phyloP scores from a whole-genome alignment of 2,888 invertebrate species.

The Apamea sordens region DNA sequence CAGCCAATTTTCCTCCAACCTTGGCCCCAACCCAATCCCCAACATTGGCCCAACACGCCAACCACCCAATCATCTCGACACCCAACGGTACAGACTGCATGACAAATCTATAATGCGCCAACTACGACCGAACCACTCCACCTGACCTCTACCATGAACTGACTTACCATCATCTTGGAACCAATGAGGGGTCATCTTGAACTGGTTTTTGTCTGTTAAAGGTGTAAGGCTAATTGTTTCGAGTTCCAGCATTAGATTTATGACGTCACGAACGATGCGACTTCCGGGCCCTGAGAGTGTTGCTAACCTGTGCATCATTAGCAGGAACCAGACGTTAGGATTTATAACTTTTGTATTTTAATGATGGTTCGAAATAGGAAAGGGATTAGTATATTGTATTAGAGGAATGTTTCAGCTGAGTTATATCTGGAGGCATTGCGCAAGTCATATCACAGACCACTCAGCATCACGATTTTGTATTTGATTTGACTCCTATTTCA shows the following conservation, averaged over 20 bases:
- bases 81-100: slow-evolving; percentile 76
- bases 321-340: slow-evolving; percentile 34
- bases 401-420: background rate
- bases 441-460: background rate
- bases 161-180: slow-evolving; percentile 47
- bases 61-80: slow-evolving; percentile 70
- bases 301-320: slow-evolving; percentile 64
- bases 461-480: background rate
- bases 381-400: slow-evolving; percentile 3
- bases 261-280: slow-evolving; percentile 78
- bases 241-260: slow-evolving; percentile 78
- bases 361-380: slow-evolving; percentile 34
- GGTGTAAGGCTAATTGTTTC: slow-evolving; percentile 85
- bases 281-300: slow-evolving; percentile 70
- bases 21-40: slow-evolving; percentile 25
- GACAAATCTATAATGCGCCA: slow-evolving; percentile 83
- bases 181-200: slow-evolving; percentile 59
- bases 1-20: slow-evolving; percentile 7
- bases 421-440: background rate
- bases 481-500: no score
- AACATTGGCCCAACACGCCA: slow-evolving; percentile 50
- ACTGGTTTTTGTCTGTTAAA: slow-evolving; percentile 72
- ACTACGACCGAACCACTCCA: slow-evolving; percentile 70
- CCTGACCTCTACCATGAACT: slow-evolving; percentile 60
- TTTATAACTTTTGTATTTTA: slow-evolving; percentile 59